Evolutionary conservation across 1,140 invertebrate species (phyloP), one percentile per base, ranked within the genome.

Genomic region (Dendroctonus ponderosae): DNA sequence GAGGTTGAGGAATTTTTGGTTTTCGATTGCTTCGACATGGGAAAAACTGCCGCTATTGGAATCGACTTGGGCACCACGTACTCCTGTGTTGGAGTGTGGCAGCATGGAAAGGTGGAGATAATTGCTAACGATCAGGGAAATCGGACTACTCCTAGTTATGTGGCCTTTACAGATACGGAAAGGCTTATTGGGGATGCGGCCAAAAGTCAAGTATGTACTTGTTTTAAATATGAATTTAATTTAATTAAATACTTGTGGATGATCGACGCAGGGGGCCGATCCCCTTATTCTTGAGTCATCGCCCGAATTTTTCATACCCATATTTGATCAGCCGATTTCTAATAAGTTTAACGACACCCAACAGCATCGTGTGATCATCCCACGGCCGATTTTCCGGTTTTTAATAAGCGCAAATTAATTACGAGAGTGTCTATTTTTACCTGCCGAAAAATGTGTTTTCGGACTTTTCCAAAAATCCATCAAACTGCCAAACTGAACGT

Each of bases 61-160:
- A 93, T 93, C 81, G 91, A 93, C 84, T 93, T 26, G 78, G 92
- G 92, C 54, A 94, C 92, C 49, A 93, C 91, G 56, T 93, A 93
- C 79, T 92, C 90, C 42, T 93, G 91, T 74, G 92, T 94, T 70
- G 92, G 91, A 72, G 91, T 94, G 68, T 94, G 91, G 84, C 91
- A 93, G 78, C 89, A 92, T 80, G 91, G 94, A 74, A 96, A 96
- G 81, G 95, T 92, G 5, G 91, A 94, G 78, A 93, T 94, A 74
- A 93, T 94, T 72, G 89, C 90, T 71, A 94, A 94, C 74, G 92
- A 94, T 72, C 89, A 92, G 78, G 92, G 92, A 94, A 85, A 97
- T 96, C 78, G 96, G 95, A 98, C 96, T 46, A 98, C 96, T 61
- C 96, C 96, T 60, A 94, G 91, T 70, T 98, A 97, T 85, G 96